Evolutionary conservation across 2,888 invertebrate species (phyloP).

Genomic region (Lathronympha strigana): DNA sequence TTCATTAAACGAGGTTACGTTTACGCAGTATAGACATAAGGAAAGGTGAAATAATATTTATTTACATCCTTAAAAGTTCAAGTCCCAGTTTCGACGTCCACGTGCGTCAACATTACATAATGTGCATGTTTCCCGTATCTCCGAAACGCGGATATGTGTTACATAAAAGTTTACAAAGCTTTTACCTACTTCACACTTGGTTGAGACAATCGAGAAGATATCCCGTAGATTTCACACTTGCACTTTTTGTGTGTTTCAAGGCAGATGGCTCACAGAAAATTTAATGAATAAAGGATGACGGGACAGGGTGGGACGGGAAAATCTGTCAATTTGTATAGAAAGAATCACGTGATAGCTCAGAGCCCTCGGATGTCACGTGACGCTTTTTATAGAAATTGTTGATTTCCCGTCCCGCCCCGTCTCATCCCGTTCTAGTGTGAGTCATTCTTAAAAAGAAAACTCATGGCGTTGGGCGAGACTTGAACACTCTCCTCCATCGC

Average conservation of each 20-base stretch:
- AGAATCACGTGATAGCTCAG: too few species aligned
- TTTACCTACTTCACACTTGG: constrained; percentile 29
- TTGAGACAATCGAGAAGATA: constrained; percentile 9
- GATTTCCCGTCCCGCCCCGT: too few species aligned
- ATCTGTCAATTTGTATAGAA: too few species aligned
- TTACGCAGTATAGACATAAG: constrained; percentile 9
- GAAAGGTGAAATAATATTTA: constrained; percentile 15
- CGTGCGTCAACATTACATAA: constrained; percentile 31
- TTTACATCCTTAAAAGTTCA: constrained; percentile 30
- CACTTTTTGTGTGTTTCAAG: not conserved
- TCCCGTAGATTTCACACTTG: constrained; percentile 14
- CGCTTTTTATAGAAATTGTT: too few species aligned
- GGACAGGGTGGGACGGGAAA: too few species aligned
- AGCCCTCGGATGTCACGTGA: too few species aligned
- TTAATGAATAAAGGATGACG: too few species aligned
- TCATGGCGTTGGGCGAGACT: too few species aligned
- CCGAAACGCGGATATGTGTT: constrained; percentile 33
- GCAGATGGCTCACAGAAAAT: constrained; percentile 13
- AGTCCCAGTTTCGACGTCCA: constrained; percentile 18
- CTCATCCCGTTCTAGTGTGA: too few species aligned
- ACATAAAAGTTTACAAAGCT: constrained; percentile 35
- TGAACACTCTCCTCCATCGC: too few species aligned
- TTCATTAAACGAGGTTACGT: not conserved
- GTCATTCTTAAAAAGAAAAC: too few species aligned
- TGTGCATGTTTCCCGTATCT: constrained; percentile 8